Evolutionary conservation across 2,888 invertebrate species (phyloP).

Genomic region (Brachypterus glaber): DNA sequence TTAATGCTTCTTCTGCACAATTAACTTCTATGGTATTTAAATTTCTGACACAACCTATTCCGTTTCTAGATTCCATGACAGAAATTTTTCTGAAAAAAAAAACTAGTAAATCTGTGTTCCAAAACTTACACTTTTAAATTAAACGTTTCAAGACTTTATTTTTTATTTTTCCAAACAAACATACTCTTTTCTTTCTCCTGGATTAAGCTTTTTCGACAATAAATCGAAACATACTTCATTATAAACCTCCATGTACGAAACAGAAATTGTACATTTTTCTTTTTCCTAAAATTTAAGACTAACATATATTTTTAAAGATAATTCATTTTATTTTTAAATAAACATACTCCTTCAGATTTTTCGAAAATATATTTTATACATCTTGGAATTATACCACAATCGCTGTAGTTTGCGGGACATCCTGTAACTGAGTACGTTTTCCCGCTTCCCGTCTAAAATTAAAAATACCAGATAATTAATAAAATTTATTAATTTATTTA

Average conservation of each 20-base stretch:
- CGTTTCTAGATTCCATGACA: constrained; percentile 42
- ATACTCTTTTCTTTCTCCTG: no score
- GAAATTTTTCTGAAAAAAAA: constrained; percentile 36
- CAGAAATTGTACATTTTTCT: constrained; percentile 33
- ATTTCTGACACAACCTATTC: constrained; percentile 42
- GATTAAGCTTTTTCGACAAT: constrained; percentile 38
- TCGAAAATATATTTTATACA: constrained; percentile 44
- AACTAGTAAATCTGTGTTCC: constrained; percentile 3
- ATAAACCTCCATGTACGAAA: constrained; percentile 49
- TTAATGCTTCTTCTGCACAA: constrained; percentile 44
- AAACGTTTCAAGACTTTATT: no score
- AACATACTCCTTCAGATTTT: constrained; percentile 36
- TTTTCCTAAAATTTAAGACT: constrained; percentile 5
- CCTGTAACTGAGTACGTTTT: constrained; percentile 48
- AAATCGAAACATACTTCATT: constrained; percentile 48
- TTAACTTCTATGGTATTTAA: constrained; percentile 41
- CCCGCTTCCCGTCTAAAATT: constrained; percentile 45
- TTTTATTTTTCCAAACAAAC: no score
- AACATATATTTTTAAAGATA: constrained; percentile 1
- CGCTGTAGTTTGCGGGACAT: constrained; percentile 36
- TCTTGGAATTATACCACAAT: constrained; percentile 45
- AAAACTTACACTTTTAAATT: not conserved
- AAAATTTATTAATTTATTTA: no score
- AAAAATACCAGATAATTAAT: constrained; percentile 4
- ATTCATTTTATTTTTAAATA: constrained; percentile 1